Base-by-base conservation (phyloP, 2,797 vertebrate genomes). In the Coccyzus lansbergi region DNA sequence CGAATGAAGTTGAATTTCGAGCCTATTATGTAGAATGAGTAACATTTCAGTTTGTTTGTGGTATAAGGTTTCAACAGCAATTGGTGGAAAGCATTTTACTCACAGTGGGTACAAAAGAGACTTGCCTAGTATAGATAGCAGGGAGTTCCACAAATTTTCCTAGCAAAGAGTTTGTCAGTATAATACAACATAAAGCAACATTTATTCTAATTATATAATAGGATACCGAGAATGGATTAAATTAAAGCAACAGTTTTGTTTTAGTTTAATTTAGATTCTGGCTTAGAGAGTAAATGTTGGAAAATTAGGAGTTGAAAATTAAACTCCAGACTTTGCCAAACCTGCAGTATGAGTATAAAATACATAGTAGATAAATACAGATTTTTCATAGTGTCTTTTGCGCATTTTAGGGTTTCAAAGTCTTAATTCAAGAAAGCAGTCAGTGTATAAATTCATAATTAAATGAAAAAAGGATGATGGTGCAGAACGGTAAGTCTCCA, bases 231-330 rank as follows among this genome's bases (percentile, higher is more conserved):
- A 93, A 56, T 2, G 77, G 46, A 83, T 82, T 91, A 90, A 78
- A 88, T 86, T 75, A 83, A 91, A 93, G 10, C 15, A 90, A 71
- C 6, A 34, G 26, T 15, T 84, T 85, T 87, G 15, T 26, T 90
- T 93, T 84, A 55, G 53, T 94, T 92, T 86, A 88, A 90, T 95
- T 90, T 93, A 70, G 34, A 71, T 90, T 92, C 63, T 94, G 36
- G 10, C 7, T 93, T 77, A 65, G 8, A 69, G 34, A 85, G 10
- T 38, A 88, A 94, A 77, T 83, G 33, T 17, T 75, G 69, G 48
- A 60, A 91, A 90, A 52, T 9, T 67, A 63, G 7, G 34, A 64
- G 28, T 12, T 72, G 53, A 65, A 59, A 60, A 14, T 34, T 8
- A 87, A 87, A 75, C 49, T 68, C 7, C 31, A 38, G 26, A 33